Evolutionary conservation across 23 tunicate species (phyloP), one percentile per base, ranked within the genome.

Genomic region (Ciona savignyi): DNA sequence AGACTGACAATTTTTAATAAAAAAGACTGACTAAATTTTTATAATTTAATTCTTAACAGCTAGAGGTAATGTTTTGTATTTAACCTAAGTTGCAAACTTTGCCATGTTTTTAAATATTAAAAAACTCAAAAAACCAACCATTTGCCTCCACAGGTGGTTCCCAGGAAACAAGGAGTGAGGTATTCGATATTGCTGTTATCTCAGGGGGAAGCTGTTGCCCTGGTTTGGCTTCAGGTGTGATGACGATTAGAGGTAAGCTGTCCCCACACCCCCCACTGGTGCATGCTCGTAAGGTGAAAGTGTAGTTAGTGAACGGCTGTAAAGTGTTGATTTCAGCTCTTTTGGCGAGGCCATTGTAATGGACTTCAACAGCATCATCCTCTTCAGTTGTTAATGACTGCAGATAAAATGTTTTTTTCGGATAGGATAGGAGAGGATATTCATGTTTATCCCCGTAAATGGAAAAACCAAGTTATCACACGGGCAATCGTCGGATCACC

Each of bases 231-330:
- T 91, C 97, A 1, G 83, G 86, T 11, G 97, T 91, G 23, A 84
- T 77, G 0, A 81, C 97, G 27, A 80, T 66, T 2, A 80, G 28
- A 0, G 91, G 91, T 29, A 67, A 4, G 51, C 91, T 84, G 68
- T 91, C 80, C 19, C 97, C 97, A 63, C 97, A 91, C 24, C 97
- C 97, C 11, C 91, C 97, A 66, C 97, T 91, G 0, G 91, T 91
- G 70, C 97, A 91, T 35, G 97, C 97, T 33, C 97, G 86, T 0
- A 91, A 70, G 9, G 83, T 81, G 64, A 91, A 91, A 27, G 97
- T 84, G 80, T 91, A 91, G 70, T 91, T 91, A 29, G 83, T 74
- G 65, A 91, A 91, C 9, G 97, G 75, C n/a, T 30, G 28, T 0
- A 91, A 67, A 27, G 73, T 27, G 11, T 85, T 79, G 4, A 91